phyloP scores from a whole-genome alignment of 2,113 vertebrate species.

The Nerophis ophidion region DNA sequence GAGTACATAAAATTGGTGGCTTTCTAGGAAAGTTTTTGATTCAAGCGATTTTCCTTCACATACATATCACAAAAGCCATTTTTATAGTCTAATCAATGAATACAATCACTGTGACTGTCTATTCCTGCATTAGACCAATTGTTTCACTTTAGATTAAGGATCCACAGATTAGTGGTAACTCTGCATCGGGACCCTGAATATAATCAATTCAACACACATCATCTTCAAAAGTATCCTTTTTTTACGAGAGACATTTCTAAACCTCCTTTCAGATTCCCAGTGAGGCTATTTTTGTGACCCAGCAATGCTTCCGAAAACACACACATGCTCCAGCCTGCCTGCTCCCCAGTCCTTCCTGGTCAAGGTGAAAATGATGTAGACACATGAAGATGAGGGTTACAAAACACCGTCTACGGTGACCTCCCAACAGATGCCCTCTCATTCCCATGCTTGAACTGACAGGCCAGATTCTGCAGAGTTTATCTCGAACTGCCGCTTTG shows the following conservation, averaged over 20 bases:
- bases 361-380: constrained; percentile 52
- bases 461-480: constrained; percentile 32
- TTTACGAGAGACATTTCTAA: constrained; percentile 40
- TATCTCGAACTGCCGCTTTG: constrained; percentile 30
- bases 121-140: too few relatives aligned
- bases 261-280: constrained; percentile 43
- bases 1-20: neutral
- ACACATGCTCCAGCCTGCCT: constrained; percentile 36
- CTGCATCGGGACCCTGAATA: neutral
- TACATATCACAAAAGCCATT: too few relatives aligned
- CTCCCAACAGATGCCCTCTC: constrained; percentile 32
- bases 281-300: constrained; percentile 55
- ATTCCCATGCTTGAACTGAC: constrained; percentile 47
- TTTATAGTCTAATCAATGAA: too few relatives aligned
- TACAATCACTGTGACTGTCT: too few relatives aligned
- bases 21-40: too few relatives aligned
- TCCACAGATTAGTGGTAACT: too few relatives aligned
- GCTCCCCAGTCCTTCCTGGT: constrained; percentile 37
- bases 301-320: constrained; percentile 41
- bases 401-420: constrained; percentile 24
- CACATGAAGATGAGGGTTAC: constrained; percentile 51
- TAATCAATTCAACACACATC: constrained; percentile 28
- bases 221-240: constrained; percentile 42
- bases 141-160: too few relatives aligned
- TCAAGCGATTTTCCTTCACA: too few relatives aligned